Conservation (phyloP, 1,140 invertebrate genomes). For the Heliconius melpomene region DNA sequence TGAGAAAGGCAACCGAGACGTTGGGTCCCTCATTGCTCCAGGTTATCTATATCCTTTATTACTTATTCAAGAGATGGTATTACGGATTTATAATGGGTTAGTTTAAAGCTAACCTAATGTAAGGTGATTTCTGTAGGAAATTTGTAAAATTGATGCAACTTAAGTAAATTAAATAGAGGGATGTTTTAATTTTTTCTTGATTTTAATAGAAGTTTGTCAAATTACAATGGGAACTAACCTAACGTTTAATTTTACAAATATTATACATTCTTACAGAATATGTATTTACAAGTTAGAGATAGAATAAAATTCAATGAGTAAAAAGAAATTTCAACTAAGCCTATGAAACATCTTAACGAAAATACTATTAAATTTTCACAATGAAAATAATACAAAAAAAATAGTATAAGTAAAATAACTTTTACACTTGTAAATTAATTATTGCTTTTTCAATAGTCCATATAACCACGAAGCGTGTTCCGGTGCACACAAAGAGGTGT, state of each 20-base stretch:
- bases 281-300: no score
- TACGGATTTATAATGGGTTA: constrained; percentile 2
- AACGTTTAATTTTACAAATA: no score
- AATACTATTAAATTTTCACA: neutral
- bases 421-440: constrained; percentile 10
- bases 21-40: neutral
- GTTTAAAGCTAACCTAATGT: neutral
- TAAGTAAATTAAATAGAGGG: no score
- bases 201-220: no score
- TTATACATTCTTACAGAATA: no score
- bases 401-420: neutral
- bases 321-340: no score
- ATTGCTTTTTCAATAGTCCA: constrained; percentile 5
- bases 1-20: constrained; percentile 3
- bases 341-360: neutral
- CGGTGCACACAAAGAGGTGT: constrained; percentile 44
- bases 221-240: no score
- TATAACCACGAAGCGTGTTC: constrained; percentile 38
- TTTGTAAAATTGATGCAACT: no score
- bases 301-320: no score
- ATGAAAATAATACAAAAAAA: neutral
- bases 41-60: constrained; percentile 14
- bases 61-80: constrained; percentile 11
- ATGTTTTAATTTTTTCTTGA: no score
- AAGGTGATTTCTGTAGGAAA: neutral